Conservation (phyloP, 2,888 invertebrate genomes). For the Drosophila ochracea region DNA sequence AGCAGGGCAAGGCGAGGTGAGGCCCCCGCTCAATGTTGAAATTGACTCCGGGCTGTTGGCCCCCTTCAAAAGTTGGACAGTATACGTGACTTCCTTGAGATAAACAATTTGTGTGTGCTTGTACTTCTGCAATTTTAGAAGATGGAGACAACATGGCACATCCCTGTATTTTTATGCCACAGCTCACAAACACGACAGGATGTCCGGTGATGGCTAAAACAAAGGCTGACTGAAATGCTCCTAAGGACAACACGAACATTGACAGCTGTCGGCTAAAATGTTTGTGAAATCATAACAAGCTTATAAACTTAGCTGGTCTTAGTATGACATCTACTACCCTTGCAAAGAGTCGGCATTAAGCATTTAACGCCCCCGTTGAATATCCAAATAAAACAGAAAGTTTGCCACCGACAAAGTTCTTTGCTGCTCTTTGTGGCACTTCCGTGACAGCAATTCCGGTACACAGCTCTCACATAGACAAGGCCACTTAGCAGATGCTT, state of each 20-base stretch:
- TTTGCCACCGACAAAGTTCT: conserved; percentile 45
- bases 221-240: conserved; percentile 25
- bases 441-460: conserved; percentile 42
- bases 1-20: background rate
- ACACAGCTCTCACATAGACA: conserved; percentile 10
- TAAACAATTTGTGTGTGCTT: conserved; percentile 43
- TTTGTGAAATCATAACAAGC: conserved; percentile 44
- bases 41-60: background rate
- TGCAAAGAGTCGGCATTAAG: conserved; percentile 36
- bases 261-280: conserved; percentile 40
- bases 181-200: conserved; percentile 47
- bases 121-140: conserved; percentile 6
- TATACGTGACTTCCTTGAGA: conserved; percentile 50
- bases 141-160: conserved; percentile 10
- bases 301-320: conserved; percentile 49
- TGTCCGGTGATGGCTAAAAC: conserved; percentile 42
- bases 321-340: conserved; percentile 15
- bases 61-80: conserved; percentile 21
- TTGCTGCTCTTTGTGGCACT: conserved; percentile 51
- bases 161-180: conserved; percentile 48
- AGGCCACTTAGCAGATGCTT: conserved; percentile 38
- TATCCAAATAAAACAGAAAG: conserved; percentile 29
- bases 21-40: conserved; percentile 1
- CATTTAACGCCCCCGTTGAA: conserved; percentile 31
- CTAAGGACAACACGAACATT: conserved; percentile 22